Evolutionary conservation across 2,113 vertebrate genomes (phyloP), one percentile per base, ranked within the genome.

Genomic region (Stictonetta naevosa): DNA sequence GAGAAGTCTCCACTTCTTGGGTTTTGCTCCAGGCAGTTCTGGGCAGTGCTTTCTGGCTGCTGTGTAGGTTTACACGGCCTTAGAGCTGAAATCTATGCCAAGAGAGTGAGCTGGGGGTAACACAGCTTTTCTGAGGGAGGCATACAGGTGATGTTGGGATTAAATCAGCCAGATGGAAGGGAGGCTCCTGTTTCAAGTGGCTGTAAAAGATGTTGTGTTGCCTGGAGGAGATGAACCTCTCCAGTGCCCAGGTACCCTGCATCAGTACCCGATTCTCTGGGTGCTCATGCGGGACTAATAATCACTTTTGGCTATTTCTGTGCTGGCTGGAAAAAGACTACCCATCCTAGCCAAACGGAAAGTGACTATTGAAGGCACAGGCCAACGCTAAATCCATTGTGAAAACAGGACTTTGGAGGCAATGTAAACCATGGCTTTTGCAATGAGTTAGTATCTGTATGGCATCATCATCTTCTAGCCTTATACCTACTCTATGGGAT

Each of bases 1-100:
- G 2, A 63, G 55, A 81, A 85, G 48, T 78, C 60, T 88, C 58
- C 20, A 5, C 0, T 1, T 71, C 64, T 87, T 0, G 0, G 4
- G 29, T 79, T 87, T 88, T 88, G 26, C 64, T 92, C 48, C 59
- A 31, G 59, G 44, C 91, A n/a, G 34, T 87, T 75, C 21, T 78
- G 59, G 66, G 29, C n/a, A 83, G 44, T 85, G 31, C 46, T 85
- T 68, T 69, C 50, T 79, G 58, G 50, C 63, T 85, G 44, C 67
- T 72, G 1, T 46, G 31, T 22, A 79, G 42, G 28, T 29, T 75
- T 48, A 22, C 0, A 0, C 62, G 1, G 4, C 22, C 44, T n/a
- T n/a, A 42, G 53, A 91, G 64, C 25, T 92, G 80, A 86, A 90
- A 77, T 38, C 36, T 5, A 5, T 40, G n/a, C 38, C 58, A 52